These are phyloP conservation scores for Stichopus chloronotus DNA, from an alignment of 35 echinoderm and acorn worm genomes.

Conservation along the genomic window DNA sequence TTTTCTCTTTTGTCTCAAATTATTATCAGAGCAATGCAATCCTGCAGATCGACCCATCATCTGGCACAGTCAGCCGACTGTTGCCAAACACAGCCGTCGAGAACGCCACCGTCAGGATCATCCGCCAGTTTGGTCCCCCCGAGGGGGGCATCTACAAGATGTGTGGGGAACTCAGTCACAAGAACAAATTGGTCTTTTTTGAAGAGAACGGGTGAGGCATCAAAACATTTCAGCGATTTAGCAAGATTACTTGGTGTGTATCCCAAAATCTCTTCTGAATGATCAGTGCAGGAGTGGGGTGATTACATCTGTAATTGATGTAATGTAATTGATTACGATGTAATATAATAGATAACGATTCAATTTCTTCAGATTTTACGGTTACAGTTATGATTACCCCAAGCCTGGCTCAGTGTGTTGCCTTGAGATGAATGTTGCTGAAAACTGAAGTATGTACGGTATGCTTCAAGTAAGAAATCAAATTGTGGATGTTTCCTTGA, in stretches of 20 bases:
- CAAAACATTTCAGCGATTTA: background rate
- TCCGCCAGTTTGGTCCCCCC: conserved; percentile 59
- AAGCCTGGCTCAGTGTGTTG: too few relatives aligned
- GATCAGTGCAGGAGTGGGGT: too few relatives aligned
- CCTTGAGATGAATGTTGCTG: too few relatives aligned
- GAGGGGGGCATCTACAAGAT: conserved; percentile 76
- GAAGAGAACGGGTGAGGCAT: conserved; percentile 76
- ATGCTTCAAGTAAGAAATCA: too few relatives aligned
- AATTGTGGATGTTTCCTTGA: too few relatives aligned
- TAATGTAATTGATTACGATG: too few relatives aligned
- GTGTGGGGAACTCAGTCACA: conserved; percentile 85
- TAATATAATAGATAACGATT: too few relatives aligned
- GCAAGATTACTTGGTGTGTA: background rate
- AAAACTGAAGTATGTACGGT: too few relatives aligned
- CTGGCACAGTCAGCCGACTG: conserved; percentile 63
- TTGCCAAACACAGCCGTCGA: conserved; percentile 70
- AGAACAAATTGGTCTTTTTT: conserved; percentile 87
- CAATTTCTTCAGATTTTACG: too few relatives aligned
- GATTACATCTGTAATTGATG: too few relatives aligned
- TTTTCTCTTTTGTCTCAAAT: background rate
- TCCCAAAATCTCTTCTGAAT: too few relatives aligned
- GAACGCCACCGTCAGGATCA: conserved; percentile 79
- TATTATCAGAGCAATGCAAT: conserved; percentile 75
- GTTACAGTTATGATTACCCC: too few relatives aligned
- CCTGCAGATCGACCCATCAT: conserved; percentile 71